Percentiles rank a stretch among this genome's conserved stretches.
phyloP scores from a whole-genome alignment of 1,140 invertebrate genomes.

The Cephus cinctus region DNA sequence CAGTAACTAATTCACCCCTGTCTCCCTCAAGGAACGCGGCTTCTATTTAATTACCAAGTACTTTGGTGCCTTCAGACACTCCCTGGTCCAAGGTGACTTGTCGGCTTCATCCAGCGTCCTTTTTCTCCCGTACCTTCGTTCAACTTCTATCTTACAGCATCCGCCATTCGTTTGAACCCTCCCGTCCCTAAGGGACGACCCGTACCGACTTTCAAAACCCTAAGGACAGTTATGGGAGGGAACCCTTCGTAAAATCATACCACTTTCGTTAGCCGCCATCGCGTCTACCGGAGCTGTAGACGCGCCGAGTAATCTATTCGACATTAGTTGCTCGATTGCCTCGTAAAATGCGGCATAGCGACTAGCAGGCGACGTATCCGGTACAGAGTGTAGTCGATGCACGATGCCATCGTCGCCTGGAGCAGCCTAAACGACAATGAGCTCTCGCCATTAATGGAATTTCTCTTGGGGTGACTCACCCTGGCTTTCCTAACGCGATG shows the following conservation, averaged over 20 bases:
- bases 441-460: constrained; percentile 37
- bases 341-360: constrained; percentile 28
- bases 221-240: neutral
- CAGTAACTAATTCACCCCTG: too few relatives aligned
- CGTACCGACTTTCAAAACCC: too few relatives aligned
- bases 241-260: neutral
- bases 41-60: constrained; percentile 44
- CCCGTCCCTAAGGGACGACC: too few relatives aligned
- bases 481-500: too few relatives aligned
- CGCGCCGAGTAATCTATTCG: constrained; percentile 30
- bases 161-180: too few relatives aligned
- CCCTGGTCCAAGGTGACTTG: too few relatives aligned
- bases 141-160: too few relatives aligned
- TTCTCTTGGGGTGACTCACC: too few relatives aligned
- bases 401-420: constrained; percentile 28
- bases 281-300: constrained; percentile 19
- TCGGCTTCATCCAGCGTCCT: too few relatives aligned
- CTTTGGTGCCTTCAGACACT: constrained; percentile 34
- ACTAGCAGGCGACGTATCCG: constrained; percentile 5
- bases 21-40: constrained; percentile 27
- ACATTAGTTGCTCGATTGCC: constrained; percentile 31
- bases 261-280: neutral
- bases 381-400: constrained; percentile 18
- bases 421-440: constrained; percentile 34
- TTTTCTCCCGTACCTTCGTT: too few relatives aligned